Evolutionary conservation across 2,113 vertebrate genomes (phyloP).

Genomic region (Ancistrus triradiatus): DNA sequence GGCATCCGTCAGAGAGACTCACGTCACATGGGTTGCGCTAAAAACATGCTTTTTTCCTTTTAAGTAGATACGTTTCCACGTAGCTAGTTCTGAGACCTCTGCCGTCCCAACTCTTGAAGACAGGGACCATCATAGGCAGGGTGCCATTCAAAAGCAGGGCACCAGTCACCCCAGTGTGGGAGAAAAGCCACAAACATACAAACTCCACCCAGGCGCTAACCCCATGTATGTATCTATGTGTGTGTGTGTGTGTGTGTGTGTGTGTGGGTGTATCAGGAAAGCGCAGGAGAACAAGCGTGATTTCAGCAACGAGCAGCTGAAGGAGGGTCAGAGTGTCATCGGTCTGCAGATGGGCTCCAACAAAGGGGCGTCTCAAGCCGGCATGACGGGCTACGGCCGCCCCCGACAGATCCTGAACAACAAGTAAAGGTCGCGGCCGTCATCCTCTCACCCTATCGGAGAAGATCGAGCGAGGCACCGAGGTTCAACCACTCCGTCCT

Average conservation of each 20-base stretch:
- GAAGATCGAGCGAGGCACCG: constrained; percentile 32
- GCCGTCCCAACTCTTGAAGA: too few relatives aligned
- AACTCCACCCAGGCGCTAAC: too few relatives aligned
- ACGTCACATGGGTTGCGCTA: too few relatives aligned
- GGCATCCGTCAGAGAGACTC: too few relatives aligned
- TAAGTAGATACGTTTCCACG: too few relatives aligned
- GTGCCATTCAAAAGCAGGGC: too few relatives aligned
- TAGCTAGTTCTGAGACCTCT: too few relatives aligned
- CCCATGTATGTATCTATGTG: not conserved
- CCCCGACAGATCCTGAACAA: constrained; percentile 83
- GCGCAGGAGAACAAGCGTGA: constrained; percentile 89
- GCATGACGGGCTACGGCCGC: constrained; percentile 88
- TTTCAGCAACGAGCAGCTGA: constrained; percentile 87
- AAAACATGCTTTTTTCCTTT: too few relatives aligned
- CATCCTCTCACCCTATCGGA: constrained; percentile 25
- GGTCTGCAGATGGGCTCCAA: constrained; percentile 95
- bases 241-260: constrained; percentile 2
- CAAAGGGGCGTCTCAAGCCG: constrained; percentile 86
- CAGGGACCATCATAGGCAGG: too few relatives aligned
- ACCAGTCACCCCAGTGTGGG: too few relatives aligned
- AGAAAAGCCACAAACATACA: too few relatives aligned
- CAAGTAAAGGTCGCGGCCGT: not conserved
- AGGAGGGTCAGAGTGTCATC: constrained; percentile 85
- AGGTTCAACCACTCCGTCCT: constrained; percentile 39
- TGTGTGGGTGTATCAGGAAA: constrained; percentile 69